Conservation (phyloP, 2,888 invertebrate genomes). For the Acanthococcus lagerstroemiae region DNA sequence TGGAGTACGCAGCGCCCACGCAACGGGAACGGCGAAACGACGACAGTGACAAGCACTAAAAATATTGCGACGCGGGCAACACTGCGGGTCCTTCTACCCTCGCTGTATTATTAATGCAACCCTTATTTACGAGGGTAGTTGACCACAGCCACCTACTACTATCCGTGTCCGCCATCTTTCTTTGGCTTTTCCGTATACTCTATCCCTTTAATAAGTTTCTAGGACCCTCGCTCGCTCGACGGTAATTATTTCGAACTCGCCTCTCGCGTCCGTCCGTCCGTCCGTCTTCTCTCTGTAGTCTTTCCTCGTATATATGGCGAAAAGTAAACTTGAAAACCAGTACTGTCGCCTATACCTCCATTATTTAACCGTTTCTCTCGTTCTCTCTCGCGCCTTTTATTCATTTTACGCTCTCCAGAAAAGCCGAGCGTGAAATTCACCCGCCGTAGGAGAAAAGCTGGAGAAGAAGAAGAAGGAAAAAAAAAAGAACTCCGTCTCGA, state of each 20-base stretch:
- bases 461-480: background rate
- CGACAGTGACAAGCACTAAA: too few relatives aligned
- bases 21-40: too few relatives aligned
- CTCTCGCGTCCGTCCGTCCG: background rate
- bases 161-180: slow-evolving; percentile 29
- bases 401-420: slow-evolving; percentile 1
- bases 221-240: slow-evolving; percentile 11
- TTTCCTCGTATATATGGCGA: background rate
- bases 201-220: slow-evolving; percentile 28
- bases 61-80: slow-evolving; percentile 16
- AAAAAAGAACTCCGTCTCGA: too few relatives aligned
- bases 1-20: too few relatives aligned
- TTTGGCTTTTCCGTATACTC: slow-evolving; percentile 15
- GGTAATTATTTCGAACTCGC: slow-evolving; percentile 27
- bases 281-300: background rate
- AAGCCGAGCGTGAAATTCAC: slow-evolving; percentile 21
- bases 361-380: background rate
- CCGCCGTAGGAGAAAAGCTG: background rate
- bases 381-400: background rate
- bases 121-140: slow-evolving; percentile 30
- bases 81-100: slow-evolving; percentile 11
- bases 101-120: slow-evolving; percentile 23
- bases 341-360: slow-evolving; percentile 10
- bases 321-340: slow-evolving; percentile 30
- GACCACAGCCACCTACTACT: slow-evolving; percentile 28